Evolutionary conservation across 2,888 invertebrate species (phyloP), one percentile per base, ranked within the genome.

Genomic region (Protula sp.): DNA sequence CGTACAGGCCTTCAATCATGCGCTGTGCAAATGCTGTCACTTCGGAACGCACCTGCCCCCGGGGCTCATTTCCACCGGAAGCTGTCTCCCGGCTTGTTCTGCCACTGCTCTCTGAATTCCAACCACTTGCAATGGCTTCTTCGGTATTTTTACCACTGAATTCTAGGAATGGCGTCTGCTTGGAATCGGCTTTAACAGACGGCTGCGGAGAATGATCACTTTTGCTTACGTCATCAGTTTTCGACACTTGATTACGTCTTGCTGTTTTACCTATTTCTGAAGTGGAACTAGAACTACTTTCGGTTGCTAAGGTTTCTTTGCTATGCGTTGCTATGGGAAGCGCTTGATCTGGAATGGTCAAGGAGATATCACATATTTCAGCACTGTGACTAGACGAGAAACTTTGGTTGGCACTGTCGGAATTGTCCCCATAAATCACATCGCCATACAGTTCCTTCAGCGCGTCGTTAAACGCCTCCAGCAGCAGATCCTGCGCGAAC

Each of bases 401-500:
- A 19, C 38, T 38, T 14, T 38, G 9, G 19, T 38, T 38, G 38
- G 19, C 19, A 19, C 38, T 38, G 38, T 38, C 38, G 9, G 19
- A 9, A 9, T 38, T 19, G 9, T 9, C 38, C 38, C 38, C 19
- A 19, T 19, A 9, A 38, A 19, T 38, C 9, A 38, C 38, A 22
- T 38, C 29, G 1, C 63, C 62, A 47, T 59, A 64, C n/a, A 64
- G 22, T 26, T 59, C 53, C 9, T 55, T 29, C 28, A 62, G 60
- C 24, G 62, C 58, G 30, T 59, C 54, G 31, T 58, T 62, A 31
- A 64, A 60, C 9, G 59, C 55, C 9, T 64, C 62, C 26, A 62
- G 28, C 26, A 64, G 54, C 1, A 64, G 30, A 47, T 64, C 62
- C 29, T 64, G 53, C 14, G 58, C 62, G 30, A 58, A 64, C 60